These are phyloP conservation scores for Agrochola macilenta DNA, from an alignment of 2,888 invertebrate species.

Conservation along the genomic window DNA sequence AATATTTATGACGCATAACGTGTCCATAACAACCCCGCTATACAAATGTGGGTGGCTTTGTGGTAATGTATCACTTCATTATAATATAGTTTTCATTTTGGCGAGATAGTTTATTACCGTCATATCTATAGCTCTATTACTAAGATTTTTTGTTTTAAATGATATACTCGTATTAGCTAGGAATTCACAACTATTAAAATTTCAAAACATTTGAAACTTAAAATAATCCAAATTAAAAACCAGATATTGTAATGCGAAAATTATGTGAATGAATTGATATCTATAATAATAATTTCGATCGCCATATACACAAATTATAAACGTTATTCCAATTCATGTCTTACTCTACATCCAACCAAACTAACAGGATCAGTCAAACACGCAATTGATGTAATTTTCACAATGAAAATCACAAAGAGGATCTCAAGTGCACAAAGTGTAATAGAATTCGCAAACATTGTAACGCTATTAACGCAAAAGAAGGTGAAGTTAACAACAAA, in stretches of 20 bases:
- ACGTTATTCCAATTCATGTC: constrained; percentile 23
- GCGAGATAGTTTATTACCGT: constrained; percentile 58
- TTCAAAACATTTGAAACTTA: constrained; percentile 16
- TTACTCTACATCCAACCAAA: constrained; percentile 54
- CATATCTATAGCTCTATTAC: constrained; percentile 47
- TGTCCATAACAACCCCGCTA: constrained; percentile 87
- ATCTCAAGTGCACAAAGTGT: constrained; percentile 85
- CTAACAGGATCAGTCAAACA: constrained; percentile 83
- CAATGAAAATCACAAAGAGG: constrained; percentile 79
- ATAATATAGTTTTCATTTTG: constrained; percentile 72
- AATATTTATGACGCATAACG: constrained; percentile 91
- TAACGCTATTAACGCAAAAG: constrained; percentile 90
- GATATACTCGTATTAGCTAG: constrained; percentile 32
- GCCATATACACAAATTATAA: background rate
- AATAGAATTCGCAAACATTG: constrained; percentile 90
- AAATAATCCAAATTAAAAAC: constrained; percentile 24
- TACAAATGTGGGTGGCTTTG: constrained; percentile 90
- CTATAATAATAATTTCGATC: constrained; percentile 8
- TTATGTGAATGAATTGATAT: constrained; percentile 19
- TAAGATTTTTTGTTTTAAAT: constrained; percentile 21
- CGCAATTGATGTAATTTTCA: constrained; percentile 82
- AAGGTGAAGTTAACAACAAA: constrained; percentile 90
- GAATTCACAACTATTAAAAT: constrained; percentile 33
- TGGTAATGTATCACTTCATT: constrained; percentile 88
- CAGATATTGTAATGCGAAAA: constrained; percentile 22